Evolutionary conservation across 2,113 vertebrate species (phyloP), one percentile per base, ranked within the genome.

Genomic region (Camelus dromedarius): DNA sequence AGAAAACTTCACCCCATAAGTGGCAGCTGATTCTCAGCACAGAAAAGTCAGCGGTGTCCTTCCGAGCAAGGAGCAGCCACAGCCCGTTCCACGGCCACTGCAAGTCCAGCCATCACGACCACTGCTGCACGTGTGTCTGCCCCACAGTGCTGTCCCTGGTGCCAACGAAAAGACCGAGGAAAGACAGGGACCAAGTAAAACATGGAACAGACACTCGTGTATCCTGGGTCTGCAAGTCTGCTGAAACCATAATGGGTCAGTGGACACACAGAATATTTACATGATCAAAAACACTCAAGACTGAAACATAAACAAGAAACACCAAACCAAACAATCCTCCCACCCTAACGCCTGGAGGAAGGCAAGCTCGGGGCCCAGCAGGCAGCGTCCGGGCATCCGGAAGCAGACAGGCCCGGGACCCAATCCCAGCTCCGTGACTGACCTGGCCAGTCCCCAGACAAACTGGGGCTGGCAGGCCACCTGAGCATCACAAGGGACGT

Each of bases 61-160:
- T 52, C 16, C 32, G 48, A 35, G 13, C 2, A 1, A 5, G 28
- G 1, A 19, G 8, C 38, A 5, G 1, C 1, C 30, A 15, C 7
- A 1, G 14, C 28, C 38, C 6, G 0, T 7, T 1, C 52, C 69
- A 22, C 30, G 10, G 62, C 2, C 1, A 2, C 32, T 52, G 11
- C 26, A 24, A 48, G 73, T 19, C 52, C 35, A 2, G 2, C 2
- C 3, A 3, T 8, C 2, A 9, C 0, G 19, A 10, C 50, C 9
- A 3, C 28, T 2, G 5, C 18, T 1, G 5, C 1, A 14, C 2
- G 0, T 0, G 2, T 0, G 2, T 60, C 72, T 5, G 1, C 18
- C 35, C 12, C 52, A 2, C 38, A 24, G 48, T 24, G 15, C 62
- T 0, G 18, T 5, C 1, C 26, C 69, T 1, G 6, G 46, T 1